These are phyloP conservation scores for Theristicus caerulescens DNA, from an alignment of 2,113 vertebrate species.

Conservation along the genomic window DNA sequence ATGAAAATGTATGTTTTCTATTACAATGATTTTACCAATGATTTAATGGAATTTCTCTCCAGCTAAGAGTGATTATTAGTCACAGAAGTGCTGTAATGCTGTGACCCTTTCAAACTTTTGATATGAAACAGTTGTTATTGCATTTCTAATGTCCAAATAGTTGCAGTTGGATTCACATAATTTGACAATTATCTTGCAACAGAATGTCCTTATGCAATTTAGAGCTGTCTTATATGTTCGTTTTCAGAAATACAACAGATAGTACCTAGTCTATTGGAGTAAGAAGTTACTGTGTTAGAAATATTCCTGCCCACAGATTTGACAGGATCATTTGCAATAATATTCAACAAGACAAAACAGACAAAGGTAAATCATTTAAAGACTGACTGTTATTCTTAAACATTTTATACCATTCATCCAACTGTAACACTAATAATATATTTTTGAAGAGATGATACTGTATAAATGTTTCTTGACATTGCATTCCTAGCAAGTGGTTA, in stretches of 20 bases:
- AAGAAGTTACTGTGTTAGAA: background rate
- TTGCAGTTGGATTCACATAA: slow-evolving; percentile 21
- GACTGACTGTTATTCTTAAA: background rate
- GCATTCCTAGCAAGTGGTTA: background rate
- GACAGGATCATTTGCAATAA: background rate
- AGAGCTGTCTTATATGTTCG: background rate
- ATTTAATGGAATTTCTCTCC: slow-evolving; percentile 63
- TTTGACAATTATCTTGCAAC: slow-evolving; percentile 25
- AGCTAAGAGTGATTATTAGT: slow-evolving; percentile 63
- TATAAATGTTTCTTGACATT: background rate
- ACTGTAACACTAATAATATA: background rate
- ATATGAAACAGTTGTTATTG: background rate
- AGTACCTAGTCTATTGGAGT: background rate
- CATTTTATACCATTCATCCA: background rate
- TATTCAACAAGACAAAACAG: background rate
- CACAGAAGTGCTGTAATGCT: slow-evolving; percentile 37
- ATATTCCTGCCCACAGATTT: background rate
- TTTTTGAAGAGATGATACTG: background rate
- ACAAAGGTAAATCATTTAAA: background rate
- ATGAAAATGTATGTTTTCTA: slow-evolving; percentile 62
- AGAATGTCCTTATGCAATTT: background rate
- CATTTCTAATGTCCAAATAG: slow-evolving; percentile 13
- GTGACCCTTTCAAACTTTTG: slow-evolving; percentile 53
- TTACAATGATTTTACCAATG: slow-evolving; percentile 60
- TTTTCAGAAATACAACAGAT: background rate